phyloP scores from a whole-genome alignment of 2,888 invertebrate genomes.

The Machimus rusticus region DNA sequence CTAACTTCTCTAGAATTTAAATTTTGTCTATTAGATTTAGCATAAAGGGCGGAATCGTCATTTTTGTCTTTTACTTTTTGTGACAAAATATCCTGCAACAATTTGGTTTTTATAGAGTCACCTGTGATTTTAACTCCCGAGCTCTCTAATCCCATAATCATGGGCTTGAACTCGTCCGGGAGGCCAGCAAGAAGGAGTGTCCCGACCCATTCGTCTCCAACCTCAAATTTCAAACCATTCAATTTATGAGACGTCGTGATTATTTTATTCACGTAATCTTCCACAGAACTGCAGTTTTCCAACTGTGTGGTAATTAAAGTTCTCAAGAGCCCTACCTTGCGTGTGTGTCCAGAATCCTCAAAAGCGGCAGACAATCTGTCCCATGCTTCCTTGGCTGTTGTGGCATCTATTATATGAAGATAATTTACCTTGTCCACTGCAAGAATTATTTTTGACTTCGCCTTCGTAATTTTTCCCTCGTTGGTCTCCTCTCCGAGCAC shows the following conservation, averaged over 20 bases:
- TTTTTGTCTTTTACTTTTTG: too few species aligned
- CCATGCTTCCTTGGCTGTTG: constrained; percentile 52
- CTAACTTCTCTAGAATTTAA: too few species aligned
- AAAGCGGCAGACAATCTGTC: constrained; percentile 52
- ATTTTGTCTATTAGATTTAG: too few species aligned
- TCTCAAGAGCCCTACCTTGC: constrained; percentile 52
- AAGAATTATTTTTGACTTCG: constrained; percentile 44
- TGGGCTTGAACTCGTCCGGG: background rate
- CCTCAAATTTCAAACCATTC: background rate
- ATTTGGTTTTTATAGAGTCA: background rate
- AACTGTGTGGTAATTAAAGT: constrained; percentile 47
- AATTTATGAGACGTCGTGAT: constrained; percentile 35
- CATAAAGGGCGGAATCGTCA: too few species aligned
- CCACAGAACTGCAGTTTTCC: constrained; percentile 50
- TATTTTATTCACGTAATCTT: constrained; percentile 53
- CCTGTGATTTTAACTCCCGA: background rate
- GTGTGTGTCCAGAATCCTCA: constrained; percentile 53
- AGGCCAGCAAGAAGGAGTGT: background rate
- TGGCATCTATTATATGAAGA: constrained; percentile 51
- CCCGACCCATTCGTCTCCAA: background rate
- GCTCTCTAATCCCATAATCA: background rate
- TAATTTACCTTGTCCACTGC: constrained; percentile 50
- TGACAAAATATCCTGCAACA: background rate
- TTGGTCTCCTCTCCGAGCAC: background rate
- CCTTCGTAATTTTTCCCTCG: background rate